phyloP scores from a whole-genome alignment of 2,888 invertebrate species.

The Biston stratarius region DNA sequence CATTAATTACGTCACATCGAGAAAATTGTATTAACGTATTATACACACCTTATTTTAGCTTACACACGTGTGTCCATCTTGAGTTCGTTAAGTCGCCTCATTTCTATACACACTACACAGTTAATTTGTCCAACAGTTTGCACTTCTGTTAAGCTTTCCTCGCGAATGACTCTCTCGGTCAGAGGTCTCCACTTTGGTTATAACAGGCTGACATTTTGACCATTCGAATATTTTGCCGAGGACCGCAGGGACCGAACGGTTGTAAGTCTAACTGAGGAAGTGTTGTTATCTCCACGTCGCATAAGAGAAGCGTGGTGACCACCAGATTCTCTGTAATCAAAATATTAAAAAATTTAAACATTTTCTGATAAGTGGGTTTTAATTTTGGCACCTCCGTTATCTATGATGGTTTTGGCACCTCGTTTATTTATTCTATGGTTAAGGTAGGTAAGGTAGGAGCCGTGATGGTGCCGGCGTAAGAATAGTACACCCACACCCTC shows the following conservation, averaged over 20 bases:
- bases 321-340: conserved; percentile 73
- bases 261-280: conserved; percentile 75
- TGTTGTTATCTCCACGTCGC: conserved; percentile 75
- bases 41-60: neutral
- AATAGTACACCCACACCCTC: too few relatives aligned
- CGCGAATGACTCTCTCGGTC: conserved; percentile 45
- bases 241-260: conserved; percentile 74
- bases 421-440: too few relatives aligned
- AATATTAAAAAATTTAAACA: neutral
- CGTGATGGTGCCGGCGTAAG: too few relatives aligned
- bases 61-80: conserved; percentile 43
- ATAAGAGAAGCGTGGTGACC: conserved; percentile 75
- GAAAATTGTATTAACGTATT: conserved; percentile 1
- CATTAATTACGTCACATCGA: conserved; percentile 19
- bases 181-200: conserved; percentile 60
- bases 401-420: too few relatives aligned
- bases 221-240: conserved; percentile 75
- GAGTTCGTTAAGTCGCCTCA: conserved; percentile 49
- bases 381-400: neutral
- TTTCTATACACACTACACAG: conserved; percentile 60
- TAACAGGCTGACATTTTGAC: conserved; percentile 74
- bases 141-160: conserved; percentile 48
- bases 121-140: conserved; percentile 49
- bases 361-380: neutral
- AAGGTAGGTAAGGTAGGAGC: too few relatives aligned